These are phyloP conservation scores for Torymus tubicola DNA, from an alignment of 2,888 invertebrate genomes.

Conservation along the genomic window DNA sequence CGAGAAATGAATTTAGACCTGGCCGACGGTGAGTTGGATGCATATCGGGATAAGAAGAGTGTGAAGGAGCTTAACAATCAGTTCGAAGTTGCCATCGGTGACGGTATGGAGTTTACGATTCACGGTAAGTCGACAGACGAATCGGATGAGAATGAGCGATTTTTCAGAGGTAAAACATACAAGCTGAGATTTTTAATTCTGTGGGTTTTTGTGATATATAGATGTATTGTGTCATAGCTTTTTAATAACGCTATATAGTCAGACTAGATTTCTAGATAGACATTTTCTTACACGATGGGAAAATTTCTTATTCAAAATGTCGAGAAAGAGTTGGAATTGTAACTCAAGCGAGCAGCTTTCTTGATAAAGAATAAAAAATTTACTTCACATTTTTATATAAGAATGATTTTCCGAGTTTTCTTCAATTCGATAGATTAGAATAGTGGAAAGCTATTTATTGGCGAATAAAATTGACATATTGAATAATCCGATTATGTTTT, in stretches of 20 bases:
- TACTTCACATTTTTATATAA: no score
- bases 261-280: conserved; percentile 10
- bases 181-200: conserved; percentile 1
- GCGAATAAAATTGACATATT: no score
- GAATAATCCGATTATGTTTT: neutral
- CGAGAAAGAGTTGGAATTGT: no score
- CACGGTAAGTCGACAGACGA: conserved; percentile 81
- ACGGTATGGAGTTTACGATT: conserved; percentile 95
- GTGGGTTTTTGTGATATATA: neutral
- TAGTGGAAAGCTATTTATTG: no score
- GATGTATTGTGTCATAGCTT: neutral
- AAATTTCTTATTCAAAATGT: no score
- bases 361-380: no score
- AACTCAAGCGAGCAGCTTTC: no score
- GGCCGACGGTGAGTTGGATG: conserved; percentile 87
- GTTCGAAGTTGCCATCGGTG: conserved; percentile 93
- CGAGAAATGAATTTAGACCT: conserved; percentile 82
- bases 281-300: neutral
- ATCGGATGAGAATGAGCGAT: conserved; percentile 1
- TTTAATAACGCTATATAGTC: neutral
- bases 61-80: conserved; percentile 84
- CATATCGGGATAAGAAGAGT: conserved; percentile 90
- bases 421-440: neutral
- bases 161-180: conserved; percentile 31
- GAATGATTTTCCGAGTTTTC: no score